Evolutionary conservation across 2,113 vertebrate species (phyloP), one percentile per base, ranked within the genome.

Genomic region (Candoia aspera): DNA sequence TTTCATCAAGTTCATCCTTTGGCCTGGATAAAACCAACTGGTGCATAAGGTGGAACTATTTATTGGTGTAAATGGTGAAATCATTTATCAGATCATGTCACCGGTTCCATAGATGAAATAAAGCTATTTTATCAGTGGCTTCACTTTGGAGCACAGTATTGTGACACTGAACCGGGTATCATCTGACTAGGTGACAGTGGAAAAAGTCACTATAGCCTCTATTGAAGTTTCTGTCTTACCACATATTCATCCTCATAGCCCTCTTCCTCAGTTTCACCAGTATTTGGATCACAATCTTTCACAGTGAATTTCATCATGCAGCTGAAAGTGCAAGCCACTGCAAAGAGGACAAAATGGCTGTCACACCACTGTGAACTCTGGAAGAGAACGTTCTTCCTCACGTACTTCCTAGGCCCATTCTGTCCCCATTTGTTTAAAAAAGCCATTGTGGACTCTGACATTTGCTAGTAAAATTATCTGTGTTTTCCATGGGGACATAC

Each of bases 291-390:
- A 23, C 98, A 98, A 93, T 98, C 98, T 94, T 98, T 98, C 90
- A 98, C 97, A 0, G 97, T 98, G 97, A 98, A 98, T 93, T 98
- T 98, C 97, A 98, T 97, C 96, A 98, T 97, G 93, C 98, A 98
- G 97, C 98, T 98, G 95, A 98, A 98, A 0, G 98, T 98, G 93
- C 98, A 98, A 79, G 98, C 96, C 97, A 98, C 98, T 98, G 94
- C 9, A 87, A 54, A 26, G 0, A 11, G 49, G 59, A 91, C 26
- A 91, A 90, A 86, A 26, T 88, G 92, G 79, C 93, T 64, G 37
- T 95, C 85, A 57, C 0, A 0, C 94, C 86, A 91, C 10, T 86
- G 92, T 84, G 33, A 87, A 37, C 24, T 11, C 8, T 42, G 29
- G 4, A 87, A 37, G 23, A 29, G 42, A 37, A 4, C 84, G 59